Conservation (phyloP, 2,888 invertebrate species). For the Acleris sparsana region DNA sequence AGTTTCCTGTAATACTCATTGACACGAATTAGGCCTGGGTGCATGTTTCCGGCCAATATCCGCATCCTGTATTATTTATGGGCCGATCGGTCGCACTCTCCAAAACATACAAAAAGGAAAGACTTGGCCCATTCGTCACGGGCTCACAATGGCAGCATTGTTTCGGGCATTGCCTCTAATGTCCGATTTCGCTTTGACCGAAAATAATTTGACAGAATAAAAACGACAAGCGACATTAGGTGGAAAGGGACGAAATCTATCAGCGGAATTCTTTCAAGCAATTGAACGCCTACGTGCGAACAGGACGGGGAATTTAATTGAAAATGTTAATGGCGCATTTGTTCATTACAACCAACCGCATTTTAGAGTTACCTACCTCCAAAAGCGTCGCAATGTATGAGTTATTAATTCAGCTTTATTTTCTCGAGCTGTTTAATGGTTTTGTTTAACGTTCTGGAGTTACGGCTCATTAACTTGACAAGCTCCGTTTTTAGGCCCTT, state of each 20-base stretch:
- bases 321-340: slow-evolving; percentile 29
- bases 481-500: slow-evolving; percentile 8
- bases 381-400: background rate
- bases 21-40: slow-evolving; percentile 68
- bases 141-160: slow-evolving; percentile 72
- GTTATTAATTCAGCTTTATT: background rate
- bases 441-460: slow-evolving; percentile 2
- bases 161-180: slow-evolving; percentile 68
- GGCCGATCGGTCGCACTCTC: slow-evolving; percentile 70
- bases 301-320: slow-evolving; percentile 29
- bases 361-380: slow-evolving; percentile 17
- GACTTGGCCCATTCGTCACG: slow-evolving; percentile 72
- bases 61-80: slow-evolving; percentile 71
- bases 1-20: slow-evolving; percentile 64
- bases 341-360: slow-evolving; percentile 18
- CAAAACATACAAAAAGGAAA: slow-evolving; percentile 77
- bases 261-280: slow-evolving; percentile 41
- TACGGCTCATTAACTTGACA: slow-evolving; percentile 6
- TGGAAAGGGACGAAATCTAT: slow-evolving; percentile 49
- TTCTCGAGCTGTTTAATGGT: background rate
- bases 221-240: slow-evolving; percentile 45
- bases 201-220: slow-evolving; percentile 60
- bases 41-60: slow-evolving; percentile 77
- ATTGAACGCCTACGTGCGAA: slow-evolving; percentile 30
- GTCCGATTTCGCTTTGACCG: slow-evolving; percentile 62